Percentiles rank a stretch among this genome's conserved stretches.
Conservation (phyloP, 2,888 invertebrate species). For the Tribolium freemani region DNA sequence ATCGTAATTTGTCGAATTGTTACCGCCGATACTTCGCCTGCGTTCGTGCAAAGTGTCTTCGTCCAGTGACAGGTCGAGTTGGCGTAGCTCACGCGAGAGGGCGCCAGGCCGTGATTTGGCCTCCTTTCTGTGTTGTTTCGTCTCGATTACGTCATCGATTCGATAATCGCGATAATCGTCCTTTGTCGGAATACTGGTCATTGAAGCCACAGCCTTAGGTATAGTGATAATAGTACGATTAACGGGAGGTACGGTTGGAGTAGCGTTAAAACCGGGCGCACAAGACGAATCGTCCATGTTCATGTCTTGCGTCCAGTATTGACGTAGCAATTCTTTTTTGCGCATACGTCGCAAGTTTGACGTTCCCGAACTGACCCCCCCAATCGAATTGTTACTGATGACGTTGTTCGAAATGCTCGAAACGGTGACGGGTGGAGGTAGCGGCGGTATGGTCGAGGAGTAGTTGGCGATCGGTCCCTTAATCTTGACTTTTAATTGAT, state of each 20-base stretch:
- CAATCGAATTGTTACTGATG: conserved; percentile 51
- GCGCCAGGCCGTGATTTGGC: conserved; percentile 70
- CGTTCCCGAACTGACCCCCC: conserved; percentile 72
- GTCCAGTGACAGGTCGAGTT: conserved; percentile 74
- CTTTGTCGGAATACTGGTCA: conserved; percentile 88
- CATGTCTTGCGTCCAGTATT: conserved; percentile 89
- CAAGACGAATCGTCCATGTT: conserved; percentile 81
- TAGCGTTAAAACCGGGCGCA: conserved; percentile 70
- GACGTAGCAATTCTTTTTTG: conserved; percentile 88
- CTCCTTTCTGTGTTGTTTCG: conserved; percentile 77
- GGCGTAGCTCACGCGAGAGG: conserved; percentile 74
- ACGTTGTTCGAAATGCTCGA: conserved; percentile 67
- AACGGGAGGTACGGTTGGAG: conserved; percentile 73
- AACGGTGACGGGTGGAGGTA: conserved; percentile 70
- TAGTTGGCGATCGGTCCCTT: conserved; percentile 90
- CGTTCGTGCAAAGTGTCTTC: conserved; percentile 70
- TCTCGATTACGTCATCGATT: conserved; percentile 71
- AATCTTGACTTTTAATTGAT: conserved; percentile 91
- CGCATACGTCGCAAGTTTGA: conserved; percentile 88
- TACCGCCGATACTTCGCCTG: conserved; percentile 69
- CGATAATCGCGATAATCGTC: conserved; percentile 82
- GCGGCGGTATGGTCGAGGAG: conserved; percentile 73
- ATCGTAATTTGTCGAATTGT: conserved; percentile 59
- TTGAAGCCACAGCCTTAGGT: conserved; percentile 91
- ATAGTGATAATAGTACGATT: conserved; percentile 83